Percentiles rank a stretch among this genome's conserved stretches.
Evolutionary conservation across 2,888 invertebrate genomes (phyloP).

Genomic region (Lithophane socia): DNA sequence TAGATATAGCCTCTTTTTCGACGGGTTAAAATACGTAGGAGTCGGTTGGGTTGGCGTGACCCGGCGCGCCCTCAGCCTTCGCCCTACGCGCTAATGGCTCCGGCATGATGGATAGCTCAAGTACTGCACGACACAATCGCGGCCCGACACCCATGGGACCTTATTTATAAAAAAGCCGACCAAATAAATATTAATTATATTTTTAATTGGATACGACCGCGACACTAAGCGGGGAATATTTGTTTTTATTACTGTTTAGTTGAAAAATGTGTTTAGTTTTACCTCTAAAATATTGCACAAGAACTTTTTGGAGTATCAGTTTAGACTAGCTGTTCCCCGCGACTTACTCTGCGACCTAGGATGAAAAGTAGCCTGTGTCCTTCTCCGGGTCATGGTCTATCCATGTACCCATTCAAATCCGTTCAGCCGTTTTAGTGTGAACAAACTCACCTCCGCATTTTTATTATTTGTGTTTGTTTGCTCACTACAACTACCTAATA

Average conservation of each 20-base stretch:
- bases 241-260: slow-evolving; percentile 23
- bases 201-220: slow-evolving; percentile 50
- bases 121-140: slow-evolving; percentile 75
- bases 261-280: background rate
- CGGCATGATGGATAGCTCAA: slow-evolving; percentile 84
- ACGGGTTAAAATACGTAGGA: slow-evolving; percentile 38
- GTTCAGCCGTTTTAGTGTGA: no score
- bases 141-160: slow-evolving; percentile 71
- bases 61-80: slow-evolving; percentile 81
- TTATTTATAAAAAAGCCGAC: slow-evolving; percentile 63
- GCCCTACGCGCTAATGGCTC: slow-evolving; percentile 81
- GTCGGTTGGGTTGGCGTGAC: slow-evolving; percentile 78
- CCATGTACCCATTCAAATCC: no score
- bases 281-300: slow-evolving; percentile 1
- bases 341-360: no score
- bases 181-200: slow-evolving; percentile 64
- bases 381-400: no score
- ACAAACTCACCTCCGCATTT: no score
- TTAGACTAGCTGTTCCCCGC: background rate
- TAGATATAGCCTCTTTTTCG: slow-evolving; percentile 29
- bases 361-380: no score
- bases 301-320: background rate
- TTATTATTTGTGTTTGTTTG: background rate
- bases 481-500: slow-evolving; percentile 21
- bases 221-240: slow-evolving; percentile 21